phyloP scores from a whole-genome alignment of 2,797 vertebrate species.

The Jordanella pulchra region DNA sequence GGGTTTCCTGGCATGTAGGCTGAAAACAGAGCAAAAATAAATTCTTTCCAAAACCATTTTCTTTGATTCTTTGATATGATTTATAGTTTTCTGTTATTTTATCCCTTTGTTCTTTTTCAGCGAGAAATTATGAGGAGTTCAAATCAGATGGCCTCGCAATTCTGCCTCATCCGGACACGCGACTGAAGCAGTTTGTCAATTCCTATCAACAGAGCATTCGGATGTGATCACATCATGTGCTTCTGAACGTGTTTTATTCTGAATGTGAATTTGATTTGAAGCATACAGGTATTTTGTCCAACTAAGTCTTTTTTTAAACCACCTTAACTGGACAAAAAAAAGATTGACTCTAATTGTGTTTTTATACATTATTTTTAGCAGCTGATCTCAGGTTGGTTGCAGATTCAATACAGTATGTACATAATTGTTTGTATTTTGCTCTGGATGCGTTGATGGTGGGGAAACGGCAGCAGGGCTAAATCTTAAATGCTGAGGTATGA shows the following conservation, averaged over 20 bases:
- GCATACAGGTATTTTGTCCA: conserved; percentile 17
- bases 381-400: conserved; percentile 16
- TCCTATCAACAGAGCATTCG: conserved; percentile 29
- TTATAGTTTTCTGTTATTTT: conserved; percentile 8
- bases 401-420: conserved; percentile 9
- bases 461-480: conserved; percentile 19
- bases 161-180: conserved; percentile 20
- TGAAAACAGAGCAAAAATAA: background rate
- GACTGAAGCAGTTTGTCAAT: conserved; percentile 19
- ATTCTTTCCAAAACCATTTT: background rate
- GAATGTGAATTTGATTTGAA: conserved; percentile 39
- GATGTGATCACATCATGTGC: conserved; percentile 29
- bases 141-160: conserved; percentile 16
- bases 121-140: conserved; percentile 82
- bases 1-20: background rate
- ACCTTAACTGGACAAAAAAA: conserved; percentile 2
- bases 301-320: background rate
- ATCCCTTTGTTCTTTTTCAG: conserved; percentile 58
- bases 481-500: conserved; percentile 20
- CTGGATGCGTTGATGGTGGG: conserved; percentile 15
- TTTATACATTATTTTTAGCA: conserved; percentile 24
- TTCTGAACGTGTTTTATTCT: conserved; percentile 29
- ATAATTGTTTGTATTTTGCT: conserved; percentile 24
- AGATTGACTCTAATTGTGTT: conserved; percentile 3
- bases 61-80: too few relatives aligned